phyloP scores from a whole-genome alignment of 2,797 vertebrate genomes.

The Darevskia mixta region DNA sequence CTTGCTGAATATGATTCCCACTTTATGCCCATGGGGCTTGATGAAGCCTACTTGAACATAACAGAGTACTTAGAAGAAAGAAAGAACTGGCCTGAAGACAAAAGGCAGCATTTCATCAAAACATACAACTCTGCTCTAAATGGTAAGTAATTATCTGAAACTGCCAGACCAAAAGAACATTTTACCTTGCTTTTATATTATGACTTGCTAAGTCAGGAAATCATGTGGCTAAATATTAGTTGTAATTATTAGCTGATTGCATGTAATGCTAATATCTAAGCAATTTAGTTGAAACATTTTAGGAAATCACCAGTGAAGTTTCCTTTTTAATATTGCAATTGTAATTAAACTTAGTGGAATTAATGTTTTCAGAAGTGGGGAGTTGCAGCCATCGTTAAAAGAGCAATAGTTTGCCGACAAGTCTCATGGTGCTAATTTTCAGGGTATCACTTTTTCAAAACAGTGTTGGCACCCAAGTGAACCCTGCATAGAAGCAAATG shows the following conservation, averaged over 20 bases:
- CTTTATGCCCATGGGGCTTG: constrained; percentile 93
- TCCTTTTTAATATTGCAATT: background rate
- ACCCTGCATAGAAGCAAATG: background rate
- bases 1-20: constrained; percentile 92
- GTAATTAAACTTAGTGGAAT: background rate
- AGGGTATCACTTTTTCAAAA: background rate
- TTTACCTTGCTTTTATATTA: constrained; percentile 32
- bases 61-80: constrained; percentile 91
- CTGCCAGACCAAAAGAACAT: background rate
- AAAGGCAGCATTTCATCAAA: constrained; percentile 80
- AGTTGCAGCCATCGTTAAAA: background rate
- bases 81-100: constrained; percentile 87
- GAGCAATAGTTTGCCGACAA: background rate
- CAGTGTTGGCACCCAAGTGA: background rate
- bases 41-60: constrained; percentile 97
- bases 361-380: background rate
- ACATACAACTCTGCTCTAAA: constrained; percentile 60
- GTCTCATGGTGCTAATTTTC: background rate
- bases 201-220: constrained; percentile 3
- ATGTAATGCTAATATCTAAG: background rate
- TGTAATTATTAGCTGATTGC: constrained; percentile 3
- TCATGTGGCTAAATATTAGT: background rate
- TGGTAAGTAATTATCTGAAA: constrained; percentile 65
- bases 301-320: background rate
- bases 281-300: background rate